phyloP scores from a whole-genome alignment of 2,797 vertebrate genomes.

The Centropyge bicolor region DNA sequence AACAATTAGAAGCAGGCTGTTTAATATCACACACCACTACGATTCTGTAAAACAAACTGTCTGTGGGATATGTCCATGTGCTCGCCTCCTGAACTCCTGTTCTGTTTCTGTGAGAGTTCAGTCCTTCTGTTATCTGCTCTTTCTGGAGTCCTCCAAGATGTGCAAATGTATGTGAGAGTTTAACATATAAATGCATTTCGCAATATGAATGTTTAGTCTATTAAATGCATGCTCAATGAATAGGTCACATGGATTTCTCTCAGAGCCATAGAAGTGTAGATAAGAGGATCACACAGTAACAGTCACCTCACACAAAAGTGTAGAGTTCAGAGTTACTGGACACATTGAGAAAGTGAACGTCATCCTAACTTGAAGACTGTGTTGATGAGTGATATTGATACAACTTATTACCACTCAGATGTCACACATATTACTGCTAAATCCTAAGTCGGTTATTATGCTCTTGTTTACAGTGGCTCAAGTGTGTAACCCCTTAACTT shows the following conservation, averaged over 20 bases:
- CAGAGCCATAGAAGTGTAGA: slow-evolving; percentile 14
- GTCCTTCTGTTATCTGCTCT: slow-evolving; percentile 74
- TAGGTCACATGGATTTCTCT: slow-evolving; percentile 14
- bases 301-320: not conserved
- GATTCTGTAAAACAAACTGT: slow-evolving; percentile 30
- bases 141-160: slow-evolving; percentile 68
- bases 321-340: not conserved
- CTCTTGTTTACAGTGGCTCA: not conserved
- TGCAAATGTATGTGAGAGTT: slow-evolving; percentile 26
- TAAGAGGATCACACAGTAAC: slow-evolving; percentile 25
- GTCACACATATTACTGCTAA: not conserved
- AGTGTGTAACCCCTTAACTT: not conserved
- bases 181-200: slow-evolving; percentile 20
- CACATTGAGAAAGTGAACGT: not conserved
- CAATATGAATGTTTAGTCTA: slow-evolving; percentile 39
- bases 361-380: slow-evolving; percentile 3
- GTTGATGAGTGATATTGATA: slow-evolving; percentile 4
- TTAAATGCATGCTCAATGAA: slow-evolving; percentile 45
- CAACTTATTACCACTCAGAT: not conserved
- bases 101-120: slow-evolving; percentile 52
- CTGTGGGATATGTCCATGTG: slow-evolving; percentile 52
- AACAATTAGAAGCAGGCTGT: slow-evolving; percentile 54
- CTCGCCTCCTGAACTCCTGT: slow-evolving; percentile 61
- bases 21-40: slow-evolving; percentile 55
- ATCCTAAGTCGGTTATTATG: not conserved